These are phyloP conservation scores for Lasioglossum leucozonium DNA, from an alignment of 2,888 invertebrate species.

Conservation along the genomic window DNA sequence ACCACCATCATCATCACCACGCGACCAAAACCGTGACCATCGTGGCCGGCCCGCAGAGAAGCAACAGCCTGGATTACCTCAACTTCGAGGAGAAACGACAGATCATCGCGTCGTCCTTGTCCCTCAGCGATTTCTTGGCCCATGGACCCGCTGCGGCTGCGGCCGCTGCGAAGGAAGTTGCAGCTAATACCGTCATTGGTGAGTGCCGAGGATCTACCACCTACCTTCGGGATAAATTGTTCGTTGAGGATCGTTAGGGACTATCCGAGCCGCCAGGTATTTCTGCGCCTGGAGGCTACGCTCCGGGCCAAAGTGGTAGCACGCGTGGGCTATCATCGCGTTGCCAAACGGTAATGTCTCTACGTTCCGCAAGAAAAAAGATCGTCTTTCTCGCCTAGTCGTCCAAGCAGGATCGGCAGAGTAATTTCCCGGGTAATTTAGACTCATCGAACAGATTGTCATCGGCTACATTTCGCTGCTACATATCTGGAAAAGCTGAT, in stretches of 20 bases:
- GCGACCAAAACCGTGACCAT: constrained; percentile 88
- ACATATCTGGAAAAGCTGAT: background rate
- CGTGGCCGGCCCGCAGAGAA: constrained; percentile 88
- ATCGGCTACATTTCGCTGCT: too few species aligned
- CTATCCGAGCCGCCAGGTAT: background rate
- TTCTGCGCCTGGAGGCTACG: background rate
- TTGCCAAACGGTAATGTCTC: too few species aligned
- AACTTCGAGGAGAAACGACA: constrained; percentile 97
- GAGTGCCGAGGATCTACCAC: constrained; percentile 64
- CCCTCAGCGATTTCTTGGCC: constrained; percentile 93
- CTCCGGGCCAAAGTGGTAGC: background rate
- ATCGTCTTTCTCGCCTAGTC: background rate
- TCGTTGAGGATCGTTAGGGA: background rate
- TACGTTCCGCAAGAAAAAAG: background rate
- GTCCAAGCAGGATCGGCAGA: background rate
- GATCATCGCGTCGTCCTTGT: constrained; percentile 94
- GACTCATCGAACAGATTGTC: background rate
- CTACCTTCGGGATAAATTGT: background rate
- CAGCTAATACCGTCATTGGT: constrained; percentile 85
- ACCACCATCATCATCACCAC: constrained; percentile 73
- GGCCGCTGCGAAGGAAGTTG: constrained; percentile 85
- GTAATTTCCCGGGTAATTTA: background rate
- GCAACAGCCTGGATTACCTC: constrained; percentile 94
- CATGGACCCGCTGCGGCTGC: constrained; percentile 88
- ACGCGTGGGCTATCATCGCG: background rate